These are phyloP conservation scores for Brachionus asplanchnoidis DNA, from an alignment of 1,140 invertebrate genomes.

Conservation along the genomic window DNA sequence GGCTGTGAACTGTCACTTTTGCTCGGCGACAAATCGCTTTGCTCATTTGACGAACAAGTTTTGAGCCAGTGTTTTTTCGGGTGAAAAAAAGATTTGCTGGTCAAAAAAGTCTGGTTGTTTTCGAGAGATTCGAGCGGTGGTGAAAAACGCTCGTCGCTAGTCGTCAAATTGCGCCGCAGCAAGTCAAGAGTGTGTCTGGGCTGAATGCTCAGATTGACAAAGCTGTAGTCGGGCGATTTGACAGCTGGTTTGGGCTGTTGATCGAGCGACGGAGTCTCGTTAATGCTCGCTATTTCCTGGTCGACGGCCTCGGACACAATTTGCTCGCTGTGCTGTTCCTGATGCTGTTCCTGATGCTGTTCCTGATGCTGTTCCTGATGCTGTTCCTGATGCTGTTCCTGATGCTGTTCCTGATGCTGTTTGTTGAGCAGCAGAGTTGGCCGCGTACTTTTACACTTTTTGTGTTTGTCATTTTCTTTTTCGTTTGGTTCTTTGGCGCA, in stretches of 20 bases:
- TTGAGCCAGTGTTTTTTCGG: slow-evolving; percentile 28
- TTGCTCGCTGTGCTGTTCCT: too few relatives aligned
- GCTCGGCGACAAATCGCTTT: background rate
- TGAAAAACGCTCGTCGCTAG: background rate
- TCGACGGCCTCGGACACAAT: background rate
- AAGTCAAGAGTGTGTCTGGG: background rate
- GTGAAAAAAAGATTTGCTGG: background rate
- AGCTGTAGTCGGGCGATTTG: slow-evolving; percentile 28
- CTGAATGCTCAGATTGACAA: slow-evolving; percentile 1
- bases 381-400: too few relatives aligned
- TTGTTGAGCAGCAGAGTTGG: background rate
- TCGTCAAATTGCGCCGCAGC: background rate
- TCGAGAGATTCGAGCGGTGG: background rate
- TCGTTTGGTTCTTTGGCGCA: background rate
- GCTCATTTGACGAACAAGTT: background rate
- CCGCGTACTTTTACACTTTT: background rate
- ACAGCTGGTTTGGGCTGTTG: background rate
- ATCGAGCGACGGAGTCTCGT: background rate
- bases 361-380: too few relatives aligned
- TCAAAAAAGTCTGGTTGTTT: slow-evolving; percentile 1
- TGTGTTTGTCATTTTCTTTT: slow-evolving; percentile 2
- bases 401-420: background rate
- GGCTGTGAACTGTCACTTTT: background rate
- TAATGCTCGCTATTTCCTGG: slow-evolving; percentile 6
- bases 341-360: too few relatives aligned